These are phyloP conservation scores for Anastatus disparis DNA, from an alignment of 1,140 invertebrate species.

Conservation along the genomic window DNA sequence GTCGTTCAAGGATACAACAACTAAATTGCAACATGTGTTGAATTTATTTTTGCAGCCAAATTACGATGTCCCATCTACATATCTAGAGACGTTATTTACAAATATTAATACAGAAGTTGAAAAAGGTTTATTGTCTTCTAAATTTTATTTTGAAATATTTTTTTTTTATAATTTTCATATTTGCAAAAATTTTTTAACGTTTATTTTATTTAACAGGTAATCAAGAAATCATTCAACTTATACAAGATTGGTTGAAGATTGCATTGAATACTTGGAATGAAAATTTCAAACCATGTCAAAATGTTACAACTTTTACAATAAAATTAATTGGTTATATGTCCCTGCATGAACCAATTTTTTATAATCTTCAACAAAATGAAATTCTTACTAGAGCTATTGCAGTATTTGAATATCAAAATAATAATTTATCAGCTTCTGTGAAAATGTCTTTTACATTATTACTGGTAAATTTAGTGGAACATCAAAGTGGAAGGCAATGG, in stretches of 20 bases:
- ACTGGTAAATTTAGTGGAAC: constrained; percentile 66
- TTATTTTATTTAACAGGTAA: constrained; percentile 5
- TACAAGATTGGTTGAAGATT: constrained; percentile 53
- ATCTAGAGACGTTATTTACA: constrained; percentile 60
- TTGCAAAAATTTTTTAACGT: not conserved
- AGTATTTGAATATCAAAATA: constrained; percentile 53
- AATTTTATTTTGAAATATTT: not conserved
- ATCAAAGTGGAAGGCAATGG: constrained; percentile 70
- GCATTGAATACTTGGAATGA: constrained; percentile 54
- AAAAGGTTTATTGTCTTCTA: constrained; percentile 50
- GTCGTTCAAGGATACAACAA: too few species aligned
- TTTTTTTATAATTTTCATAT: not conserved
- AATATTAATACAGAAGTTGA: constrained; percentile 54
- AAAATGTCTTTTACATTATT: constrained; percentile 72
- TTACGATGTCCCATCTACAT: constrained; percentile 59
- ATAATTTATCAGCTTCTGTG: constrained; percentile 65
- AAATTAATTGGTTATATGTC: constrained; percentile 64
- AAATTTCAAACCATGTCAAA: constrained; percentile 56
- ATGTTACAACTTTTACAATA: constrained; percentile 62
- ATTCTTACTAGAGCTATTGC: constrained; percentile 58
- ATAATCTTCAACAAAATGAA: constrained; percentile 53
- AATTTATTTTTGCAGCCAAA: constrained; percentile 58
- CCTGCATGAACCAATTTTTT: constrained; percentile 59
- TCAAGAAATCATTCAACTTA: constrained; percentile 12
- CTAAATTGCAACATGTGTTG: constrained; percentile 58